Base-by-base conservation (phyloP, 2,888 invertebrate species). In the Odontocerum albicorne region DNA sequence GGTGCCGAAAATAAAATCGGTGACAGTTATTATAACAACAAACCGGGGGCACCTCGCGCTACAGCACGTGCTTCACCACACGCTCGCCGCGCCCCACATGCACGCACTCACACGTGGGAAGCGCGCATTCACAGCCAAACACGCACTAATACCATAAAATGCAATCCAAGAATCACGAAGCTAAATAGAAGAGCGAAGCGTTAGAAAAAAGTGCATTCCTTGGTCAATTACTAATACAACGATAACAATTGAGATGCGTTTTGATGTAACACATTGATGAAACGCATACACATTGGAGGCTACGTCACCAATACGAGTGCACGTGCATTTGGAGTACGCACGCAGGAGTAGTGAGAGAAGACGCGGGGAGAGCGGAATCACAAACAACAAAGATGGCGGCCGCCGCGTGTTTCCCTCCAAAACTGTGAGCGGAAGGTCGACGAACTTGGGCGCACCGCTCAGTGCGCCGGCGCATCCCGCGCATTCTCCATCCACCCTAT, bases 361-460 rank as follows among this genome's bases (percentile, higher is more conserved):
- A n/a, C 15, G 43, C 27, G 31, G 31, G 46, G 54, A 35, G 54
- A 17, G 31, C 40, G 19, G 49, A 15, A 31, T 31, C 27, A 55
- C 55, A 49, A 46, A 55, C 44, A 57, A 52, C 45, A 44, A 55
- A 55, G 40, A 57, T 57, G 57, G 57, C 52, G 46, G 51, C 43
- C 42, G 36, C 55, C 49, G 57, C 57, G 52, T 52, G 56, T 57
- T 57, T 57, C 57, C 57, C 57, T 57, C 57, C 57, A 57, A 57
- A 57, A 57, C 49, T 52, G 42, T 49, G 47, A 47, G 45, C n/a
- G 16, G 33, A 20, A 40, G 57, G 53, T 57, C 53, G 57, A 45
- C 43, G 57, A 57, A 53, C 57, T 39, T 19, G 33, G 49, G 49
- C 55, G 52, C 52, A 45, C 45, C 52, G 45, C 39, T 20, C 7